A percentile compares a stretch with the other conserved stretches of the same genome.
These are phyloP conservation scores for Isotomurus palustris DNA, from an alignment of 2,888 invertebrate species.

Conservation along the genomic window DNA sequence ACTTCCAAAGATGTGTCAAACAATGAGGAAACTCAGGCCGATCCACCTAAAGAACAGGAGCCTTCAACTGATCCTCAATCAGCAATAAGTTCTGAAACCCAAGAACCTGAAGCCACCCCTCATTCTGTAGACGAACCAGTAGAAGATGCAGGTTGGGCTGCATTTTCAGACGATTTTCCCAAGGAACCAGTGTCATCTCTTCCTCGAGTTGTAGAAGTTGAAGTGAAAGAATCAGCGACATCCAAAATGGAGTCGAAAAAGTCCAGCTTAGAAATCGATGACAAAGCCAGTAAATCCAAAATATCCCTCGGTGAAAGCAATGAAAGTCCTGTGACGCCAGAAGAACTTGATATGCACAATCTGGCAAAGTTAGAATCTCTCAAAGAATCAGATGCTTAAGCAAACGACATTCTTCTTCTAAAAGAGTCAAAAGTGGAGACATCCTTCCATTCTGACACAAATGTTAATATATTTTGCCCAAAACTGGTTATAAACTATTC, in stretches of 20 bases:
- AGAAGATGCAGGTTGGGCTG: slow-evolving; percentile 29
- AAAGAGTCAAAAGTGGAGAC: too few relatives aligned
- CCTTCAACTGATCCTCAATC: not conserved
- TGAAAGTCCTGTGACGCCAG: slow-evolving; percentile 58
- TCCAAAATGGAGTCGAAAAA: slow-evolving; percentile 17
- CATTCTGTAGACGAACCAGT: slow-evolving; percentile 34
- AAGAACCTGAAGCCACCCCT: slow-evolving; percentile 19
- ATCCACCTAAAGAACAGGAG: not conserved
- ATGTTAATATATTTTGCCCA: too few relatives aligned
- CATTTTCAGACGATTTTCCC: slow-evolving; percentile 59
- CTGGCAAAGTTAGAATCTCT: slow-evolving; percentile 80
- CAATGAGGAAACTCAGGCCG: not conserved
- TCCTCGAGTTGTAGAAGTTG: slow-evolving; percentile 30
- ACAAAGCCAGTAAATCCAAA: slow-evolving; percentile 25
- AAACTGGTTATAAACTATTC: too few relatives aligned
- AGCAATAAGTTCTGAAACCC: slow-evolving; percentile 24
- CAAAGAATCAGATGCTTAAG: slow-evolving; percentile 84
- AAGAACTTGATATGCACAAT: slow-evolving; percentile 83
- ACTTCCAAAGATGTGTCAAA: slow-evolving; percentile 8
- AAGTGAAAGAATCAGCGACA: slow-evolving; percentile 6
- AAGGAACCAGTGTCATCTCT: slow-evolving; percentile 28
- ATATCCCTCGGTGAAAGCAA: slow-evolving; percentile 35
- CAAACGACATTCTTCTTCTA: too few relatives aligned
- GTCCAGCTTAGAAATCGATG: slow-evolving; percentile 42
- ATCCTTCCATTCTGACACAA: too few relatives aligned